Evolutionary conservation across 2,888 invertebrate species (phyloP), one percentile per base, ranked within the genome.

Genomic region (Caenorhabditis drosophilae): DNA sequence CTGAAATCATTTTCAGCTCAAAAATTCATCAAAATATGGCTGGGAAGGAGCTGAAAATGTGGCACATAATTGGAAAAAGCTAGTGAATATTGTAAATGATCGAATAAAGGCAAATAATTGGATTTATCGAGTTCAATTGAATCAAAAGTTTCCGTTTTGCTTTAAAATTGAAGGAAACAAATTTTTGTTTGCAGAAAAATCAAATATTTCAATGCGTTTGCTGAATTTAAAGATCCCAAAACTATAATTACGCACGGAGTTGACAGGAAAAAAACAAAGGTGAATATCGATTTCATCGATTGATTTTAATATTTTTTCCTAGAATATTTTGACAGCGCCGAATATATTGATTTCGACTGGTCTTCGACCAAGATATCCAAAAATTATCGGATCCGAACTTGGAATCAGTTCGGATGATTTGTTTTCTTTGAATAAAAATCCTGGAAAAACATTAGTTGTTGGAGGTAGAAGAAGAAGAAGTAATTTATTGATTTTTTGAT

Each of bases 401-500:
- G 71, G 87, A 87, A 87, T 88, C 50, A 86, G 87, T 16, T 86
- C 87, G 31, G 88, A 88, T 78, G 88, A 88, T 75, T 71, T 88
- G 9, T 88, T 88, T 80, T 85, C 86, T 0, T 78, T 88, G 51
- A 76, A 82, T 2, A 75, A 85, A 20, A 56, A 53, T n/a, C 75
- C 75, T 2, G 87, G 87, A 1, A 87, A 86, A 73, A 87, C 87
- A 1, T 80, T 88, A 35, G 81, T 87, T 7, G 84, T 88, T 1
- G 88, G 88, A 16, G 88, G 87, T n/a, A 47, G 6, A 16, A 16
- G n/a, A n/a, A n/a, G n/a, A n/a, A n/a, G n/a, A 38, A 11, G 6
- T 38, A n/a, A 38, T 38, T 6, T 38, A 16, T 9, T 38, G 7
- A 9, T 38, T 38, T n/a, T n/a, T 6, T 9, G n/a, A 38, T 9